These are phyloP conservation scores for Drosophila kurseongensis DNA, from an alignment of 1,140 invertebrate species.

Conservation along the genomic window DNA sequence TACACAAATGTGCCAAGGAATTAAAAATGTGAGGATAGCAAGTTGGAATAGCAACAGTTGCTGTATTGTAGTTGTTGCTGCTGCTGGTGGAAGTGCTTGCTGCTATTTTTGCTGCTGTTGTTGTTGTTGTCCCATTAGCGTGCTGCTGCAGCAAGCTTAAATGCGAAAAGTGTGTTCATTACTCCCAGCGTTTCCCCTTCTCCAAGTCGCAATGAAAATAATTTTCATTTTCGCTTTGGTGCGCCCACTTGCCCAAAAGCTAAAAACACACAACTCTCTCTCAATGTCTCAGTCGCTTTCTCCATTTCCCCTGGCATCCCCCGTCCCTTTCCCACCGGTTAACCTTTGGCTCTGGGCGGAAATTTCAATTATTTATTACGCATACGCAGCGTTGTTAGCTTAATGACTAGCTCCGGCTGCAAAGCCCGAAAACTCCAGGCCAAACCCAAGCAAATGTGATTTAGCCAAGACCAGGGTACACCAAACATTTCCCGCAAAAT, in stretches of 20 bases:
- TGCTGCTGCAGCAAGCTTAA: conserved; percentile 70
- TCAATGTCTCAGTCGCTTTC: conserved; percentile 20
- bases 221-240: conserved; percentile 78
- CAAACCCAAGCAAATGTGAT: conserved; percentile 40
- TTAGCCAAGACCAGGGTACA: conserved; percentile 24
- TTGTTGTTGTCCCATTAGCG: conserved; percentile 74
- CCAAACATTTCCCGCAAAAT: conserved; percentile 40
- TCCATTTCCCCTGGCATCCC: conserved; percentile 14
- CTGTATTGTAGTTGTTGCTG: conserved; percentile 60
- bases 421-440: conserved; percentile 12
- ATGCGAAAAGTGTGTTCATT: conserved; percentile 83
- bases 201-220: conserved; percentile 70
- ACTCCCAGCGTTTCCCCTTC: conserved; percentile 25
- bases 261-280: conserved; percentile 45
- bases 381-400: conserved; percentile 72
- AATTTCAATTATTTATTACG: conserved; percentile 81
- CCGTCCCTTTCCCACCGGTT: conserved; percentile 22
- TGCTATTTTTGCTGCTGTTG: conserved; percentile 24
- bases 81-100: conserved; percentile 16
- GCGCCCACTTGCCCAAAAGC: conserved; percentile 78
- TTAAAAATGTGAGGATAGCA: conserved; percentile 77
- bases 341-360: conserved; percentile 61
- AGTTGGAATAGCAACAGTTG: conserved; percentile 65
- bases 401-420: conserved; percentile 64
- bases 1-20: conserved; percentile 82